Base-by-base conservation (phyloP, 2,888 invertebrate genomes). In the Brenthis ino region DNA sequence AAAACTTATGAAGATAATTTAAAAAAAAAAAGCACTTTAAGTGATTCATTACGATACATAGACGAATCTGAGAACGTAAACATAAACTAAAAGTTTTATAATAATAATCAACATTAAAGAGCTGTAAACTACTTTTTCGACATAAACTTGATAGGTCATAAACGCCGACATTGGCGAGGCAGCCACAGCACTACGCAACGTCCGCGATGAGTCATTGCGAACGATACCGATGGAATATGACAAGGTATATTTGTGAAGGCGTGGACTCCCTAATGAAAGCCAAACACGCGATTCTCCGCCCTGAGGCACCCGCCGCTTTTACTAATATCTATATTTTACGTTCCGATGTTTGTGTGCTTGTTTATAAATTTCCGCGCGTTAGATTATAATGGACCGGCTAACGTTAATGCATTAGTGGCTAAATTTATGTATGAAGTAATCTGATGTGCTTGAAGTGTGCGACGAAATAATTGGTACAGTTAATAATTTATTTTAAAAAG, bases 211-310 rank as follows among this genome's bases (percentile, higher is more conserved):
- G 69, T 69, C 69, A 71, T 53, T 60, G 33, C 57, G 57, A 51
- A 47, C 71, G 61, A 60, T 63, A 56, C 61, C 72, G 68, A 70
- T 70, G 60, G 64, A 70, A 74, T 75, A 76, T 75, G 77, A 75
- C 75, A 74, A 67, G 74, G 72, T 73, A 75, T 72, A 72, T 75
- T 72, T 74, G 70, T 69, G 68, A 72, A 75, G 89, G 89, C 79
- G 89, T 79, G 88, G 86, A 77, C 79, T 74, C 80, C 79, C 80
- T 92, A 91, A 92, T 91, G 89, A 88, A 88, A 86, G 81, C 74
- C 82, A 87, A 88, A 89, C 92, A 92, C 89, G 92, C 91, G 74
- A 88, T 76, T 83, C 86, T 70, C 80, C 84, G 77, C 85, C 86
- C 84, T 72, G 69, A 71, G 71, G 76, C 74, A 67, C 72, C 72